phyloP scores from a whole-genome alignment of 2,797 vertebrate genomes.

The Periparus ater region DNA sequence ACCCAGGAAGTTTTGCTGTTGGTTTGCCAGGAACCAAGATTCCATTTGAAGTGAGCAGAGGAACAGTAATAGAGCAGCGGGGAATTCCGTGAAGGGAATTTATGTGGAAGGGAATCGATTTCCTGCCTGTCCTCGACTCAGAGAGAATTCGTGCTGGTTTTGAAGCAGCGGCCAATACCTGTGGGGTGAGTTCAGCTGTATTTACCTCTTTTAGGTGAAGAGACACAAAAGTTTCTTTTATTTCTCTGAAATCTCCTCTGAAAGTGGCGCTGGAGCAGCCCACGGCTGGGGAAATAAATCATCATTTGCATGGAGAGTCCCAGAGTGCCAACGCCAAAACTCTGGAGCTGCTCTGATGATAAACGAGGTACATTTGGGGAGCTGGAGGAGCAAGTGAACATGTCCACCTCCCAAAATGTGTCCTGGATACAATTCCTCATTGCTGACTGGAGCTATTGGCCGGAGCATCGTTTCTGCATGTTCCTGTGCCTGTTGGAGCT shows the following conservation, averaged over 20 bases:
- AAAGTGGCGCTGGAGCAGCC: not conserved
- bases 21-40: not conserved
- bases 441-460: not conserved
- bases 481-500: not conserved
- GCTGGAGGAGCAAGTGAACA: not conserved
- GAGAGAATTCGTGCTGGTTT: not conserved
- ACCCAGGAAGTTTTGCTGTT: not conserved
- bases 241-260: not conserved
- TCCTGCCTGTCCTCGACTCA: not conserved
- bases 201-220: not conserved
- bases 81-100: not conserved
- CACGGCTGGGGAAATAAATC: not conserved
- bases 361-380: not conserved
- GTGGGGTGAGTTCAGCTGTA: not conserved
- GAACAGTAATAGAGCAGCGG: not conserved
- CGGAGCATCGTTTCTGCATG: not conserved
- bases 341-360: not conserved
- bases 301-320: not conserved
- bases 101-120: not conserved
- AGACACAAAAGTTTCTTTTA: not conserved
- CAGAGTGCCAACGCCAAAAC: not conserved
- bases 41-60: not conserved
- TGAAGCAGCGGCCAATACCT: not conserved
- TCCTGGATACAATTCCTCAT: not conserved
- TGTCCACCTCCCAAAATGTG: not conserved